Evolutionary conservation across 2,113 vertebrate genomes (phyloP).

Genomic region (Tychaedon coryphoeus): DNA sequence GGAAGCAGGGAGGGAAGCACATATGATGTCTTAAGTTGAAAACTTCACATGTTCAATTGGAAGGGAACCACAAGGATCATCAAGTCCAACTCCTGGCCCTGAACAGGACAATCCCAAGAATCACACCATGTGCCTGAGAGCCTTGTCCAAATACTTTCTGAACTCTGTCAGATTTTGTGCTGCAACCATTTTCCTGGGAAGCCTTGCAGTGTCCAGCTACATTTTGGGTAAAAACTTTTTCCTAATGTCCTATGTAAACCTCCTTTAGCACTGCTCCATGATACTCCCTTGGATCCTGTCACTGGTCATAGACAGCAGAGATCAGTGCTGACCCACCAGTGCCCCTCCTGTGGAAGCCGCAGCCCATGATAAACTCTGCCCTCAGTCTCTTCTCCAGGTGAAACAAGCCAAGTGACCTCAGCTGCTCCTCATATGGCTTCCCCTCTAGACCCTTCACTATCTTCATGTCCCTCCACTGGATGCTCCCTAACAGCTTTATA

Average conservation of each 20-base stretch:
- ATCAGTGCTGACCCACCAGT: rapidly evolving
- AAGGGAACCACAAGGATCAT: background rate
- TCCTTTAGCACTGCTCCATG: background rate
- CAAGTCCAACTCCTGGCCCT: background rate
- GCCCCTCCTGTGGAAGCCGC: background rate
- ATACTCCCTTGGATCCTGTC: background rate
- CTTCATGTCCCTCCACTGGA: background rate
- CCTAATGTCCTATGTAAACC: background rate
- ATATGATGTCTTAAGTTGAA: background rate
- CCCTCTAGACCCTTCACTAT: background rate
- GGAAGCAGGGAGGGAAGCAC: rapidly evolving
- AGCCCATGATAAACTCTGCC: background rate
- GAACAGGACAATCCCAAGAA: background rate
- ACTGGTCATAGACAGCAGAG: background rate
- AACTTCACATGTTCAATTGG: background rate
- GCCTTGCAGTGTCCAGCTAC: background rate
- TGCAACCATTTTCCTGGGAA: background rate
- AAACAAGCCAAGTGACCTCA: background rate
- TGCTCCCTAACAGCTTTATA: background rate
- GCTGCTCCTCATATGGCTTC: background rate
- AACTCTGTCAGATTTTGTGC: background rate
- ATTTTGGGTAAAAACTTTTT: background rate
- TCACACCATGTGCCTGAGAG: background rate
- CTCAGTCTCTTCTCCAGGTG: background rate
- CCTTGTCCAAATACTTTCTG: background rate